These are phyloP conservation scores for Chauna torquata DNA, from an alignment of 2,113 vertebrate genomes.

Conservation along the genomic window DNA sequence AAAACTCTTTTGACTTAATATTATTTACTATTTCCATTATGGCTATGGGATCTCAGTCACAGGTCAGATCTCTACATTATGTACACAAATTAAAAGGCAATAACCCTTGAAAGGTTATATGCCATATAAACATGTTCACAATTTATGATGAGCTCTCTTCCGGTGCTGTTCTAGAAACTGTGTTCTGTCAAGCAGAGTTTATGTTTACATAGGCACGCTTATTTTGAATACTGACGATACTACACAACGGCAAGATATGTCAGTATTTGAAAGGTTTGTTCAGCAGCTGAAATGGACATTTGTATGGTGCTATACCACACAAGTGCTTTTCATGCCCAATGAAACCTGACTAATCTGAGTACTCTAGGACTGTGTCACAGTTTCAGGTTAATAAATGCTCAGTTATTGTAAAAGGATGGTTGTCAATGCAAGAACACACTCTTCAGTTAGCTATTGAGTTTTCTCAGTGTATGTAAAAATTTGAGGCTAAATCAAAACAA, in stretches of 20 bases:
- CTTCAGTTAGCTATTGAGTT: background rate
- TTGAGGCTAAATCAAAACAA: background rate
- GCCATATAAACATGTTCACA: background rate
- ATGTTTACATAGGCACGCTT: background rate
- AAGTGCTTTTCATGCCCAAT: background rate
- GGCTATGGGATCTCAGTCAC: background rate
- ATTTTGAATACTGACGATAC: background rate
- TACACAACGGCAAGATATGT: background rate
- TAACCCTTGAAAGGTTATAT: background rate
- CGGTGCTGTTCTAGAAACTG: background rate
- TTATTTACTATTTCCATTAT: background rate
- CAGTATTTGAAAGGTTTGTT: background rate
- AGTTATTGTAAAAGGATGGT: background rate
- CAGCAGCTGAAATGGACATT: background rate
- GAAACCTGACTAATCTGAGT: background rate
- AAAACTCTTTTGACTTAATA: background rate
- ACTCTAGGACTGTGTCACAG: background rate
- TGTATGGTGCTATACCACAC: background rate
- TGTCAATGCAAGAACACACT: background rate
- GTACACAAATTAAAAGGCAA: background rate
- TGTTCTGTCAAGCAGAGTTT: background rate
- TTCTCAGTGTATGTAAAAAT: background rate
- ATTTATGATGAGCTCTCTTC: background rate
- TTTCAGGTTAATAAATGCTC: background rate
- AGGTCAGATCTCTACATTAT: background rate